These are phyloP conservation scores for Scaptomyza parva DNA, from an alignment of 2,888 invertebrate genomes.

Conservation along the genomic window DNA sequence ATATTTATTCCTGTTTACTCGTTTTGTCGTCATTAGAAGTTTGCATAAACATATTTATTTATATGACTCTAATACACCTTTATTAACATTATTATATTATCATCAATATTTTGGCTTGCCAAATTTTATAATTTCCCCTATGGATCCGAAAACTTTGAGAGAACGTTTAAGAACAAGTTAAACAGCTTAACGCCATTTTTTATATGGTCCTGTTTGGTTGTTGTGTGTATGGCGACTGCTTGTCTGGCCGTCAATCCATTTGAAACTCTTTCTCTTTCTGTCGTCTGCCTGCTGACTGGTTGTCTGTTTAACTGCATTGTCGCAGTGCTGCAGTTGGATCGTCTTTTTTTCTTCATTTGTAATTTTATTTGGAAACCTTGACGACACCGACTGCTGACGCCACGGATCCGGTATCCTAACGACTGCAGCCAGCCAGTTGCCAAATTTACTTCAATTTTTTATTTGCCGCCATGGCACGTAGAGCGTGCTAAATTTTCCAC, in stretches of 20 bases:
- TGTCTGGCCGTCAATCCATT: conserved; percentile 48
- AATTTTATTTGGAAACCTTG: conserved; percentile 53
- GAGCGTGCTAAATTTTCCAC: conserved; percentile 78
- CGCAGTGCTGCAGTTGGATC: conserved; percentile 66
- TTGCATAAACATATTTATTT: background rate
- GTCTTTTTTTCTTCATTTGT: conserved; percentile 7
- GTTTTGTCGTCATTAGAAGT: too few species aligned
- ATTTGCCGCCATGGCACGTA: conserved; percentile 73
- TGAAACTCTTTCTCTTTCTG: conserved; percentile 18
- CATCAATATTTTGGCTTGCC: background rate
- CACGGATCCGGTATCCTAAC: conserved; percentile 56
- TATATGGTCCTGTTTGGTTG: conserved; percentile 26
- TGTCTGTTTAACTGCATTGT: conserved; percentile 62
- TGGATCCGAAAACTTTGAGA: background rate
- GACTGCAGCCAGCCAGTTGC: conserved; percentile 71
- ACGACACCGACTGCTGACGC: conserved; percentile 64
- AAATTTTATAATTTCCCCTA: background rate
- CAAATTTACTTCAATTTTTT: conserved; percentile 79
- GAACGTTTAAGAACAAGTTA: conserved; percentile 15
- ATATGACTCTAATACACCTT: background rate
- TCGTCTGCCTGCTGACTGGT: conserved; percentile 15
- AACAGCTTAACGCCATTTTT: conserved; percentile 35
- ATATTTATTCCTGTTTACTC: too few species aligned
- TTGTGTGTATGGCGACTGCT: conserved; percentile 33
- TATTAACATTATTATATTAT: background rate